A percentile compares a stretch with the other conserved stretches of the same genome.
These are phyloP conservation scores for Cecidostiba fungosa DNA, from an alignment of 2,888 invertebrate genomes.

Conservation along the genomic window DNA sequence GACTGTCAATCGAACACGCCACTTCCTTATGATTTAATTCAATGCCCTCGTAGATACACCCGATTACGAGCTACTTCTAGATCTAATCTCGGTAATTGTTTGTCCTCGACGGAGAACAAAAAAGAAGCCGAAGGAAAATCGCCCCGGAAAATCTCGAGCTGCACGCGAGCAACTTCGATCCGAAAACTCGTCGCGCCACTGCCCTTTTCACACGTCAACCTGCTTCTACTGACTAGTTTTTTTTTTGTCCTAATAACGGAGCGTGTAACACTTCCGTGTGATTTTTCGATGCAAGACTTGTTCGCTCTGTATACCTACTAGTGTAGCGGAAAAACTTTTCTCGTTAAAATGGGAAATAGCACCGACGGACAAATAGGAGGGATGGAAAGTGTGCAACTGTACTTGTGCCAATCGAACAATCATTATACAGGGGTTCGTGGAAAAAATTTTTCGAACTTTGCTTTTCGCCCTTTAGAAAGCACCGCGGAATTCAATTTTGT, in stretches of 20 bases:
- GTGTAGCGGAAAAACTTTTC: slow-evolving; percentile 25
- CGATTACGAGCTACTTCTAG: neutral
- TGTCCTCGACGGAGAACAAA: slow-evolving; percentile 1
- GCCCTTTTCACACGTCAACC: neutral
- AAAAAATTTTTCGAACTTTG: neutral
- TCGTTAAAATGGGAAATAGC: slow-evolving; percentile 27
- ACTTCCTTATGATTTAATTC: slow-evolving; percentile 28
- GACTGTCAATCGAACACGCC: neutral
- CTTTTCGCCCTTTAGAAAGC: neutral
- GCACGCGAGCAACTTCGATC: slow-evolving; percentile 32
- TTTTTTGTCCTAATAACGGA: neutral
- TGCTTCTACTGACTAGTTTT: neutral
- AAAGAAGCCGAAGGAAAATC: slow-evolving; percentile 12
- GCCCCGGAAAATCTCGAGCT: neutral
- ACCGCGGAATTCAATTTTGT: neutral
- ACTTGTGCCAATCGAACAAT: slow-evolving; percentile 10
- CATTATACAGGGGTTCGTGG: neutral
- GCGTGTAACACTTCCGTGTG: neutral
- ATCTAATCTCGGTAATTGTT: slow-evolving; percentile 53
- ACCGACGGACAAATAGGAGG: neutral
- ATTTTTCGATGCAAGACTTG: slow-evolving; percentile 22
- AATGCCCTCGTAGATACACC: neutral
- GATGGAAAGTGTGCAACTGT: neutral
- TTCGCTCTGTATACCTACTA: neutral
- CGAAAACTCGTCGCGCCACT: neutral